These are phyloP conservation scores for Glyptemys insculpta DNA, from an alignment of 2,797 vertebrate species.

Conservation along the genomic window DNA sequence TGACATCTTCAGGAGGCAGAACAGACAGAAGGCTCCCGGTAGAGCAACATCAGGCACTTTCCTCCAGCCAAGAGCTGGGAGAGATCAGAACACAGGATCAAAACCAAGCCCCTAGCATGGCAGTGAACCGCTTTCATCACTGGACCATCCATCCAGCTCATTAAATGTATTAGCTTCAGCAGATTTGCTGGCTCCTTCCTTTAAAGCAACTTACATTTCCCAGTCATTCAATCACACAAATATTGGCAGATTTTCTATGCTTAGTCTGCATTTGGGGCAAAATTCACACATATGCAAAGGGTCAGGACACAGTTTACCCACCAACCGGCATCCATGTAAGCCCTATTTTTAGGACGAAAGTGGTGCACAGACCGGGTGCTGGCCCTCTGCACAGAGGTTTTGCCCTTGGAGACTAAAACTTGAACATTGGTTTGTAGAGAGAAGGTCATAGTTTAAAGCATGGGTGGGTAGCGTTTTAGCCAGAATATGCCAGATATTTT, in stretches of 20 bases:
- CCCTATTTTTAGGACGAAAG: neutral
- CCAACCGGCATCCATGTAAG: neutral
- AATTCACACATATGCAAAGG: neutral
- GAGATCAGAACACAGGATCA: neutral
- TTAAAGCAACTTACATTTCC: neutral
- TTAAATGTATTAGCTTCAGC: neutral
- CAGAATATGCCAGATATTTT: neutral
- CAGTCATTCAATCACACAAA: accelerated
- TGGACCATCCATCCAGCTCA: slow-evolving; percentile 13
- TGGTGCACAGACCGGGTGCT: neutral
- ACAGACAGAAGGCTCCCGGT: accelerated
- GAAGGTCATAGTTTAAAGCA: neutral
- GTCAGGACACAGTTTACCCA: neutral
- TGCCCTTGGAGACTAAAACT: neutral
- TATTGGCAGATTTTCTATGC: accelerated
- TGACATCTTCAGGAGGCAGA: neutral
- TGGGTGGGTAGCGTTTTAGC: neutral
- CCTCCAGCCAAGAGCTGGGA: slow-evolving; percentile 31
- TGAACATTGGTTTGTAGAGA: neutral
- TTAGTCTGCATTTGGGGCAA: neutral
- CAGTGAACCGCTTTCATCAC: slow-evolving; percentile 24
- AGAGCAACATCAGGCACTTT: neutral
- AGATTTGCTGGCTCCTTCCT: neutral
- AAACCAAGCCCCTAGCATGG: neutral
- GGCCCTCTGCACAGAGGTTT: neutral